A percentile compares a stretch with the other conserved stretches of the same genome.
Conservation (phyloP, 23 tunicate species). For the Botrylloides violaceus region DNA sequence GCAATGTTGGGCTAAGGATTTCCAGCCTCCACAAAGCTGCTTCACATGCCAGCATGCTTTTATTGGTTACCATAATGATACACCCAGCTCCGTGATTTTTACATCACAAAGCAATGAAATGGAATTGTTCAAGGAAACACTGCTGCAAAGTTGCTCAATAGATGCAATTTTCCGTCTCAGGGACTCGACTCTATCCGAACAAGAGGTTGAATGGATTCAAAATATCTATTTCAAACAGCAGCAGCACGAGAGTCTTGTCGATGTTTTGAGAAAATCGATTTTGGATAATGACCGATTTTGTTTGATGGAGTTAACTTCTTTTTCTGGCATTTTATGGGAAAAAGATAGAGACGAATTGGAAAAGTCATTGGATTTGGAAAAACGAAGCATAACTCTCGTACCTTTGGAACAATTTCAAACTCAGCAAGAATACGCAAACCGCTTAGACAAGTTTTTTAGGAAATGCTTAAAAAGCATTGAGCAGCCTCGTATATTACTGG, state of each 20-base stretch:
- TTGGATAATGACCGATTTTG: not conserved
- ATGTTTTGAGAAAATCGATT: not conserved
- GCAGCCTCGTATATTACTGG: constrained; percentile 18
- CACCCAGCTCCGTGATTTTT: constrained; percentile 39
- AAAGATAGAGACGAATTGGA: constrained; percentile 27
- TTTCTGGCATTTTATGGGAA: constrained; percentile 44
- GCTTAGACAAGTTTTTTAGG: constrained; percentile 37
- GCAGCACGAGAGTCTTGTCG: constrained; percentile 37
- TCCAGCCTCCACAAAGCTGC: not conserved
- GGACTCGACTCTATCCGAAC: constrained; percentile 14
- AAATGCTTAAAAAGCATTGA: constrained; percentile 1
- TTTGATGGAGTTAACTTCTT: constrained; percentile 45
- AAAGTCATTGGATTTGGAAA: not conserved
- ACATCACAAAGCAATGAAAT: not conserved
- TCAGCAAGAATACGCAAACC: constrained; percentile 34
- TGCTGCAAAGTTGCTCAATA: constrained; percentile 45
- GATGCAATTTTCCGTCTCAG: constrained; percentile 51
- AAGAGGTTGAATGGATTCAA: constrained; percentile 17
- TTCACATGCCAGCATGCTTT: constrained; percentile 37
- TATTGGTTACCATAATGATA: constrained; percentile 54
- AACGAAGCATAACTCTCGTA: constrained; percentile 26
- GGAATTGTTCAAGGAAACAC: not conserved
- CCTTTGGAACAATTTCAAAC: constrained; percentile 70
- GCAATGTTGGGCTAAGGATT: constrained; percentile 20
- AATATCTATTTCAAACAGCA: constrained; percentile 33